A percentile compares a stretch with the other conserved stretches of the same genome.
Conservation (phyloP, 2,797 vertebrate species). For the Amblyraja radiata region DNA sequence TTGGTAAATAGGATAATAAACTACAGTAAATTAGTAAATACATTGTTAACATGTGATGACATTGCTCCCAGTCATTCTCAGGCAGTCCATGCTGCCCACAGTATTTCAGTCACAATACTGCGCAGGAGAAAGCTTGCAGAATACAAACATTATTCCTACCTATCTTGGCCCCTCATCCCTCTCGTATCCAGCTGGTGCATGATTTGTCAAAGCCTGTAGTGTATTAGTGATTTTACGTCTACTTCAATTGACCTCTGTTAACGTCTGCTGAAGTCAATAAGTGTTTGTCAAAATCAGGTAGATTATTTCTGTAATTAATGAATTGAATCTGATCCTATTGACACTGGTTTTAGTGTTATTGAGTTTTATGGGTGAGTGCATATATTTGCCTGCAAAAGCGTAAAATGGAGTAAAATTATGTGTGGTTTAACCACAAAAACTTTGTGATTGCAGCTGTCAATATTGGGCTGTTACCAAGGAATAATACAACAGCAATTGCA, state of each 20-base stretch:
- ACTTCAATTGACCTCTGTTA: constrained; percentile 20
- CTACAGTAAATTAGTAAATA: too few species aligned
- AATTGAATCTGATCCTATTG: not conserved
- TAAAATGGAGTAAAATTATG: not conserved
- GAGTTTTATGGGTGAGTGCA: not conserved
- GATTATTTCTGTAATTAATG: constrained; percentile 5
- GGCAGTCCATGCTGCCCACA: too few species aligned
- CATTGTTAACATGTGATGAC: too few species aligned
- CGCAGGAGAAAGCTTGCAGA: too few species aligned
- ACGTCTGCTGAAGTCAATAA: constrained; percentile 23
- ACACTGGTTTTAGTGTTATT: not conserved
- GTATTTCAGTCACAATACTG: too few species aligned
- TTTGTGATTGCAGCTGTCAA: not conserved
- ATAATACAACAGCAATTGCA: not conserved
- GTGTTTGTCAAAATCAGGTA: not conserved
- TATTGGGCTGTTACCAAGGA: not conserved
- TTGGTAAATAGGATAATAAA: too few species aligned
- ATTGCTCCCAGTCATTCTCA: too few species aligned
- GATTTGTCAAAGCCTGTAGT: constrained; percentile 13
- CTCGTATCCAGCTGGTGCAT: not conserved
- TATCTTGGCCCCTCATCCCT: too few species aligned
- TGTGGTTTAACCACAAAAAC: not conserved
- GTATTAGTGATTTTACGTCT: constrained; percentile 29
- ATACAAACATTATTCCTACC: too few species aligned
- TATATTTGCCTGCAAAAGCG: not conserved